phyloP scores from a whole-genome alignment of 1,140 invertebrate genomes.

The Vanessa tameamea region DNA sequence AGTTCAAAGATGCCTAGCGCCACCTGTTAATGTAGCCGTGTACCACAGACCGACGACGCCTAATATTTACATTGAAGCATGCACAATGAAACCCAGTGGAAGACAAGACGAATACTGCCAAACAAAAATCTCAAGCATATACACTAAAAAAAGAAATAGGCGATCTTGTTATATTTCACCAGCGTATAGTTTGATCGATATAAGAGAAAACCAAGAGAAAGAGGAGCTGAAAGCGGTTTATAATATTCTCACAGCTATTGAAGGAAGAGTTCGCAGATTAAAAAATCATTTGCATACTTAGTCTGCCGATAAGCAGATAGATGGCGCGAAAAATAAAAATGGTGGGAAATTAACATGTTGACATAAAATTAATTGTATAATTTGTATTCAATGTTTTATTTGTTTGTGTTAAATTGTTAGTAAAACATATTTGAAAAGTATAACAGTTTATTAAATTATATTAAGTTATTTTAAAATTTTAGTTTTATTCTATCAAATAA shows the following conservation, averaged over 20 bases:
- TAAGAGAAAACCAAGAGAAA: slow-evolving; percentile 49
- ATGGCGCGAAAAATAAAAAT: slow-evolving; percentile 40
- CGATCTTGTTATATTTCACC: slow-evolving; percentile 42
- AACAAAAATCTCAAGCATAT: slow-evolving; percentile 33
- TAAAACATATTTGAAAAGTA: not conserved
- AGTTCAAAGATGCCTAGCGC: slow-evolving; percentile 49
- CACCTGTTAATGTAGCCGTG: slow-evolving; percentile 38
- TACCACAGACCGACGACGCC: slow-evolving; percentile 26
- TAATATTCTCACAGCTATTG: slow-evolving; percentile 60
- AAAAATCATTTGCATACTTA: slow-evolving; percentile 46
- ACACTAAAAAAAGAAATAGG: slow-evolving; percentile 18
- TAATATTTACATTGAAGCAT: slow-evolving; percentile 50
- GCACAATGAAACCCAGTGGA: slow-evolving; percentile 65
- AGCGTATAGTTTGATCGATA: slow-evolving; percentile 48
- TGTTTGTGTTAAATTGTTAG: not conserved
- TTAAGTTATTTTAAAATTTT: not conserved
- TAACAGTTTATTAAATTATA: not conserved
- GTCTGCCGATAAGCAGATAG: slow-evolving; percentile 23
- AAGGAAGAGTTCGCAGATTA: slow-evolving; percentile 63
- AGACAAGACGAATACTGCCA: slow-evolving; percentile 50
- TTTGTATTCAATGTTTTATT: not conserved
- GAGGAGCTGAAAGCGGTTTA: slow-evolving; percentile 60
- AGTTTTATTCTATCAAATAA: no score
- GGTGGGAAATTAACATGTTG: no score
- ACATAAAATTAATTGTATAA: no score